phyloP scores from a whole-genome alignment of 2,888 invertebrate genomes.

The Ceraclea dissimilis region DNA sequence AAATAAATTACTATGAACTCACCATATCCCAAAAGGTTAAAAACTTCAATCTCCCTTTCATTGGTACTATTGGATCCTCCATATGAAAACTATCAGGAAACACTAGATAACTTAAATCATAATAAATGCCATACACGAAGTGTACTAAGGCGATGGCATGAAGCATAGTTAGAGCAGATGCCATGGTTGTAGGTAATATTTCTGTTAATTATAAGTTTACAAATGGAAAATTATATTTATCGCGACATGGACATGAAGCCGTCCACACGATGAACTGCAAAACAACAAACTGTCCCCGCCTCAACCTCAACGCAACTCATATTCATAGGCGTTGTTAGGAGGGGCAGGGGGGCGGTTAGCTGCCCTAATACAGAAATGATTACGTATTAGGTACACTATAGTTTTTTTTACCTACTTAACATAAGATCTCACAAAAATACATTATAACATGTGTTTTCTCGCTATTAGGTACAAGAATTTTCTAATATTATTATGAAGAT shows the following conservation, averaged over 20 bases:
- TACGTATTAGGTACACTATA: too few relatives aligned
- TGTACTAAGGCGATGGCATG: conserved; percentile 22
- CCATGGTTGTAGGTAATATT: conserved; percentile 1
- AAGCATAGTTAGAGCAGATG: conserved; percentile 9
- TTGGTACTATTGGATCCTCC: conserved; percentile 15
- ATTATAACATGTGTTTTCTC: too few relatives aligned
- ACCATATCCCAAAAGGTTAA: conserved; percentile 30
- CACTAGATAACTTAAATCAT: conserved; percentile 26
- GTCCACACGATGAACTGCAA: not conserved
- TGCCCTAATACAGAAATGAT: too few relatives aligned
- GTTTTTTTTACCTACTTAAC: too few relatives aligned
- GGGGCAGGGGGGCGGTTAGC: too few relatives aligned
- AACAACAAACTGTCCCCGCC: too few relatives aligned
- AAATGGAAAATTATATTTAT: not conserved
- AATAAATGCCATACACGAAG: conserved; percentile 26
- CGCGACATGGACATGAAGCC: not conserved
- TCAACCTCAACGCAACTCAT: too few relatives aligned
- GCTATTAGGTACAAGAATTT: too few relatives aligned
- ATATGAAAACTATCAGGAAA: conserved; percentile 21
- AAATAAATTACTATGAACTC: conserved; percentile 22
- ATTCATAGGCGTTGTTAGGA: too few relatives aligned
- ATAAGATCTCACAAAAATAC: too few relatives aligned
- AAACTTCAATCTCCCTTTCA: conserved; percentile 28
- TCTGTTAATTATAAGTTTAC: not conserved
- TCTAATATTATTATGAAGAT: too few relatives aligned